A percentile compares a stretch with the other conserved stretches of the same genome.
Conservation (phyloP, 2,113 vertebrate genomes). For the Canis aureus region DNA sequence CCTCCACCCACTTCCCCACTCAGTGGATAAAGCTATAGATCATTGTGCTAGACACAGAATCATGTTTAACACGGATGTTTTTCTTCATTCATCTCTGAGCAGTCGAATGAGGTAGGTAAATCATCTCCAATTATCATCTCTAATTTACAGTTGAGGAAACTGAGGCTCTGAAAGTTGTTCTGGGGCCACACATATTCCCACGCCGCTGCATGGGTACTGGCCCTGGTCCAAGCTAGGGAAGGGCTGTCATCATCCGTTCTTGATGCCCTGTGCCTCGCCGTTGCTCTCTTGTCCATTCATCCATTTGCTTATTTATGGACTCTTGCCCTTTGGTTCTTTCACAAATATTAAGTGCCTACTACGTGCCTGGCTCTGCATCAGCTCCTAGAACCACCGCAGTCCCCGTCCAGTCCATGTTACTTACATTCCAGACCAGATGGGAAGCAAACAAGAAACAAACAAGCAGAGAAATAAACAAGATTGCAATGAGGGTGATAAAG, state of each 20-base stretch:
- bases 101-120: not conserved
- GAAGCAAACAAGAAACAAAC: not conserved
- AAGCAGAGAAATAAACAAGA: not conserved
- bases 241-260: not conserved
- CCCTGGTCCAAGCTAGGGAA: not conserved
- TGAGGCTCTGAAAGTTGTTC: not conserved
- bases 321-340: not conserved
- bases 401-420: no score
- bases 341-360: not conserved
- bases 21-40: not conserved
- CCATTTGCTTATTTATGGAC: not conserved
- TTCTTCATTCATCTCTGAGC: not conserved
- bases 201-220: fast-evolving
- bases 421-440: not conserved
- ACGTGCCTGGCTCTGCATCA: not conserved
- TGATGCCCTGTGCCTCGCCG: not conserved
- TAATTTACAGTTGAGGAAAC: not conserved
- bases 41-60: not conserved
- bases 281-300: not conserved
- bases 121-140: not conserved
- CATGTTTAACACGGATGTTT: not conserved
- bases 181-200: fast-evolving
- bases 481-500: not conserved
- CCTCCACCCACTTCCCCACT: not conserved
- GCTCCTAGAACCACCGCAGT: fast-evolving